phyloP scores from a whole-genome alignment of 2,113 vertebrate species.

The Calidris pygmaea region DNA sequence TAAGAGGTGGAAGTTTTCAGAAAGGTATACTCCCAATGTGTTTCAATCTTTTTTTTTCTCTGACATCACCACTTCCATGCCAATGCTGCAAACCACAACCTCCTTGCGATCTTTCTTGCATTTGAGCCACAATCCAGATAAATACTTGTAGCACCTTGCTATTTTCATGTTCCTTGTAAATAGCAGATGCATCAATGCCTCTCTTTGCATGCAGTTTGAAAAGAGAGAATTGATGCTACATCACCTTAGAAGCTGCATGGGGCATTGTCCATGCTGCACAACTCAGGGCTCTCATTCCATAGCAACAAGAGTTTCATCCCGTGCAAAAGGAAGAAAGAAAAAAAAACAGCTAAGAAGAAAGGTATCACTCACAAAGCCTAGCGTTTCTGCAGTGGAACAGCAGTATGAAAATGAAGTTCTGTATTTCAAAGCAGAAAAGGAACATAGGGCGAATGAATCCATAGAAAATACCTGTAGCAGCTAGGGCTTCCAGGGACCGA shows the following conservation, averaged over 20 bases:
- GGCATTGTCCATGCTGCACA: not conserved
- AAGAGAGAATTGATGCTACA: slow-evolving; percentile 8
- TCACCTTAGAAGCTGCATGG: not conserved
- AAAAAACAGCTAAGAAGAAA: not conserved
- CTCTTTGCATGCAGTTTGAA: not conserved
- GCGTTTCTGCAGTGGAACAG: not conserved
- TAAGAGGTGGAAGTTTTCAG: not conserved
- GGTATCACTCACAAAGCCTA: not conserved
- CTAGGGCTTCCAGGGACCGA: not conserved
- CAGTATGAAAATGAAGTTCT: not conserved
- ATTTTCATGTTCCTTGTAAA: not conserved
- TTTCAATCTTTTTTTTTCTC: not conserved
- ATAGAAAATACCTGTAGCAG: not conserved
- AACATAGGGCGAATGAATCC: not conserved
- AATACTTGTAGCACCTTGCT: not conserved
- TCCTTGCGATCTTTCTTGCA: not conserved
- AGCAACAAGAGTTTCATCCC: not conserved
- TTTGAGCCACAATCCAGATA: not conserved
- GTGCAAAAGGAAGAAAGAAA: not conserved
- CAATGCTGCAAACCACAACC: not conserved
- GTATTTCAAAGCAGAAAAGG: not conserved
- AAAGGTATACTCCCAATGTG: not conserved
- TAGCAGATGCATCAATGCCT: not conserved
- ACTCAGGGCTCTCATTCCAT: not conserved
- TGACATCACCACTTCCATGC: not conserved